Base-by-base conservation (phyloP, 2,113 vertebrate species). In the Cochlearius cochlearius region DNA sequence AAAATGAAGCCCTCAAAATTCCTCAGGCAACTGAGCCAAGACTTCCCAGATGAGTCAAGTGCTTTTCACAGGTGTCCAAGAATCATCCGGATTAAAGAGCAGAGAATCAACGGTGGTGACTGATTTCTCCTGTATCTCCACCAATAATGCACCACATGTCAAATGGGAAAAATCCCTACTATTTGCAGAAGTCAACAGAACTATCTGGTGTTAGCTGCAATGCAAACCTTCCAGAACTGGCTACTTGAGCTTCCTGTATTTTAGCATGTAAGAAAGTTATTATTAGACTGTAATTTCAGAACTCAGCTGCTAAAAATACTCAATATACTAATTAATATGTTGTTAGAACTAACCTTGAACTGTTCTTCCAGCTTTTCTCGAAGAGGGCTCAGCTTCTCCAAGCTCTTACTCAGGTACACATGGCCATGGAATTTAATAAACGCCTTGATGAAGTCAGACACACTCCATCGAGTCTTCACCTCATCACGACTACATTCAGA, bases 341-440 rank as follows among this genome's bases (percentile, higher is more conserved):
- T 69, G 93, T 90, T 91, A 78, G 32, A 86, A 98, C 98, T 90
- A 96, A 99, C 99, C 99, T 99, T 99, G 97, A 99, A 99, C 89
- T 99, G 99, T 92, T 99, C 99, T 98, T 99, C 99, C 98, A 99
- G 98, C 81, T 98, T 99, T 98, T 99, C 99, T 97, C 99, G 98
- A 98, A 99, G 98, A 72, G 96, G 97, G 93, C 98, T 98, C 97
- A 99, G 98, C 58, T 99, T 99, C 86, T 99, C 99, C 98, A 99
- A 97, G 94, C 98, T 99, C 98, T 99, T 99, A 92, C 99, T 99
- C 98, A 99, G 98, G 97, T 99, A 99, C 81, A 99, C 99, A 67
- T 99, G 99, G 38, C 99, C 99, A n/a, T 99, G 99, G 88, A 99
- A 99, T 97, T 99, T 99, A 98, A 99, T 99, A 98, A 99, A 99